Evolutionary conservation across 1,140 invertebrate genomes (phyloP).

Genomic region (Marisa cornuarietis): DNA sequence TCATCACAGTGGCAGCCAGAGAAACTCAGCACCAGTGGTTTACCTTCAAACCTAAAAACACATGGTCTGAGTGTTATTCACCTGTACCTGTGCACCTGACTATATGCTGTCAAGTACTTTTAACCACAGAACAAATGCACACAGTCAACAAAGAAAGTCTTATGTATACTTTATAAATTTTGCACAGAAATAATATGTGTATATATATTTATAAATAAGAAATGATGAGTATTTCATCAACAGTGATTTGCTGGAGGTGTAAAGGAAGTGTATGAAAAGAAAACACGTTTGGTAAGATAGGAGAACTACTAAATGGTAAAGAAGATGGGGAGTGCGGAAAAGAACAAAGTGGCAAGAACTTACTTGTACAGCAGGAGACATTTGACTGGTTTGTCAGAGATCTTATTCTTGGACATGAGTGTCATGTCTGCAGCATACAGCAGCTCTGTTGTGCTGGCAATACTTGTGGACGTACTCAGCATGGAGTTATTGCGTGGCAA

Average conservation of each 20-base stretch:
- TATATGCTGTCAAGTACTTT: constrained; percentile 15
- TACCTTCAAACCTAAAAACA: constrained; percentile 57
- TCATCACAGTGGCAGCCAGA: constrained; percentile 69
- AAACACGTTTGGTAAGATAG: too few relatives aligned
- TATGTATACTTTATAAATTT: not conserved
- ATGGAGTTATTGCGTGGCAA: constrained; percentile 16
- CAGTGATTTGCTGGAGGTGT: too few relatives aligned
- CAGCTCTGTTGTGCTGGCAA: constrained; percentile 36
- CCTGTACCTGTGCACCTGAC: not conserved
- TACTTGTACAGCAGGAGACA: constrained; percentile 65
- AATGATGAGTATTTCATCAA: too few relatives aligned
- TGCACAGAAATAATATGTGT: not conserved
- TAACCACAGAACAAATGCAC: not conserved
- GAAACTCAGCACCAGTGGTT: constrained; percentile 67
- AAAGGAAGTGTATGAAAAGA: too few relatives aligned
- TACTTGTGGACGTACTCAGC: constrained; percentile 23
- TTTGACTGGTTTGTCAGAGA: constrained; percentile 68
- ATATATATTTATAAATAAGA: not conserved
- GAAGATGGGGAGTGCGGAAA: not conserved
- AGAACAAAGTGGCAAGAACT: constrained; percentile 1
- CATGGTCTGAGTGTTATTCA: not conserved
- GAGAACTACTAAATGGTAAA: not conserved
- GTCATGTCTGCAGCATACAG: constrained; percentile 58
- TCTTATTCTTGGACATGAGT: constrained; percentile 65
- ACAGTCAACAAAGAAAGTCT: not conserved